Evolutionary conservation across 2,797 vertebrate genomes (phyloP).

Genomic region (Sphaeramia orbicularis): DNA sequence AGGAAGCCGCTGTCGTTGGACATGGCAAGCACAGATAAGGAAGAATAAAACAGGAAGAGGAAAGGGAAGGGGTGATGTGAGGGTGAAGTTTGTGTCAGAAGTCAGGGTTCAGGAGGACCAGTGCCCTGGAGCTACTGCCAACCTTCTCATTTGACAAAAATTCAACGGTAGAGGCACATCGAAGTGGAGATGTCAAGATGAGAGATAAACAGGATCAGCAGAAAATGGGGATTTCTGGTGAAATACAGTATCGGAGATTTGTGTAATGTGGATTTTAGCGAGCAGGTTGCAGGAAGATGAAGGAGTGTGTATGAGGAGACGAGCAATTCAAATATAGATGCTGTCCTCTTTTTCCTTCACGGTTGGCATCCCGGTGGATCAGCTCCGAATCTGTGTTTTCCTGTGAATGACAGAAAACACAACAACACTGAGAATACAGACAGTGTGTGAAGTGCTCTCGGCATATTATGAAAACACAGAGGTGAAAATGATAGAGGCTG

Average conservation of each 20-base stretch:
- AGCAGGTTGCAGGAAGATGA: background rate
- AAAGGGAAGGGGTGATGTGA: background rate
- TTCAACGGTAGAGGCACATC: background rate
- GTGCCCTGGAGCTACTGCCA: background rate
- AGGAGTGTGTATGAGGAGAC: background rate
- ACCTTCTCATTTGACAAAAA: conserved; percentile 9
- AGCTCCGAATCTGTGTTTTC: conserved; percentile 6
- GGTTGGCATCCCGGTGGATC: conserved; percentile 18
- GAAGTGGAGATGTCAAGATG: background rate
- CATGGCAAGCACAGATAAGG: conserved; percentile 48
- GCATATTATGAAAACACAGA: background rate
- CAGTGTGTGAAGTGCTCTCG: background rate
- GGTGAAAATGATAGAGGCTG: background rate
- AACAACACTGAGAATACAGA: background rate
- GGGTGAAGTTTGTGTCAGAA: background rate
- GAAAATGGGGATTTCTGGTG: background rate
- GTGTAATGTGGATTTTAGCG: background rate
- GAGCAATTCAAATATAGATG: conserved; percentile 35
- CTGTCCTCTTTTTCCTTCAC: conserved; percentile 31
- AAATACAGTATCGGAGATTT: background rate
- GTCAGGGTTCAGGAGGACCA: conserved; percentile 6
- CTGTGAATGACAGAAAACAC: conserved; percentile 47
- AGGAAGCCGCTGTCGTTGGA: conserved; percentile 73
- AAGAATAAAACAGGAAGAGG: background rate
- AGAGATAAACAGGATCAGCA: background rate